Conservation (phyloP, 2,888 invertebrate species). For the Eurois occulta region DNA sequence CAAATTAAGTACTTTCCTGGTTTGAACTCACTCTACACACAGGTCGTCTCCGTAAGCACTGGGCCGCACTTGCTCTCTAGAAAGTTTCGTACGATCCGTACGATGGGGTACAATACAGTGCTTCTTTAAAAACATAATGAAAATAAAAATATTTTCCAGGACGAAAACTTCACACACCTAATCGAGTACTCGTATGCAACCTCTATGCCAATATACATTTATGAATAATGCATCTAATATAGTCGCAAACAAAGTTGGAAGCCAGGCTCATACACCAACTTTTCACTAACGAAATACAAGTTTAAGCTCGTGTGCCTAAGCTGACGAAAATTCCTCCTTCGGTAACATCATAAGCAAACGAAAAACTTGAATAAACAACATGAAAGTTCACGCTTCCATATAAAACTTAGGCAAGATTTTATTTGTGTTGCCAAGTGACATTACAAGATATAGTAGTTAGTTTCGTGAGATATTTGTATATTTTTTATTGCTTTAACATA, state of each 20-base stretch:
- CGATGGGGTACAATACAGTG: neutral
- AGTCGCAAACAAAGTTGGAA: slow-evolving; percentile 32
- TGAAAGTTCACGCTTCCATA: slow-evolving; percentile 67
- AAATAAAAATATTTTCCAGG: neutral
- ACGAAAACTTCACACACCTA: neutral
- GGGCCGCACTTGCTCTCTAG: neutral
- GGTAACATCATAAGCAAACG: slow-evolving; percentile 73
- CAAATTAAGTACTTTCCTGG: neutral
- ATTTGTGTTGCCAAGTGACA: slow-evolving; percentile 65
- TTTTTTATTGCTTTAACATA: slow-evolving; percentile 3
- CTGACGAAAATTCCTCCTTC: slow-evolving; percentile 66
- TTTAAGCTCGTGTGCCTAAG: slow-evolving; percentile 68
- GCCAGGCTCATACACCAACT: slow-evolving; percentile 46
- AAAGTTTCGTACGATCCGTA: neutral
- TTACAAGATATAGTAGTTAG: slow-evolving; percentile 42
- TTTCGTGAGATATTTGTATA: slow-evolving; percentile 8
- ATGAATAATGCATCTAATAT: slow-evolving; percentile 60
- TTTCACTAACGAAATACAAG: slow-evolving; percentile 60
- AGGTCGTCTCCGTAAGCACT: neutral
- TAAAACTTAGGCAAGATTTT: slow-evolving; percentile 66
- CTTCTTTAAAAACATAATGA: neutral
- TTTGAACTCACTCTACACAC: neutral
- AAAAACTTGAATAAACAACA: slow-evolving; percentile 75
- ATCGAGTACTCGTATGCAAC: slow-evolving; percentile 23
- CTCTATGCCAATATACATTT: slow-evolving; percentile 19